These are phyloP conservation scores for Poeciliopsis retropinna DNA, from an alignment of 2,113 vertebrate genomes.

Conservation along the genomic window DNA sequence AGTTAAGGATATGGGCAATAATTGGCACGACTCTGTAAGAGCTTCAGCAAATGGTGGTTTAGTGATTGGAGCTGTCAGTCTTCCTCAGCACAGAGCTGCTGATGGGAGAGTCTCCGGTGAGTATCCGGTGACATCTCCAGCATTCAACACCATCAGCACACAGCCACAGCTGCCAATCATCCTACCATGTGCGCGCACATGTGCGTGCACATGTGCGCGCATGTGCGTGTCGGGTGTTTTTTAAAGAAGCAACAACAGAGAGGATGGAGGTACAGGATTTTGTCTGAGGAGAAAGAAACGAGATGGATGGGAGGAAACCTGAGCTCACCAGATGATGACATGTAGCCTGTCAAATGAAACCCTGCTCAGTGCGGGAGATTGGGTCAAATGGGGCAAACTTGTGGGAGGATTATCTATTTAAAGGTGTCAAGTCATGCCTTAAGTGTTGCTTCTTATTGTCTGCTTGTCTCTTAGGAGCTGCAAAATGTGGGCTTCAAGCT, in stretches of 20 bases:
- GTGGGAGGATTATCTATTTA: not conserved
- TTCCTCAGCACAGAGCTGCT: conserved; percentile 20
- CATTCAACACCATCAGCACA: conserved; percentile 38
- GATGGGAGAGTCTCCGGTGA: conserved; percentile 25
- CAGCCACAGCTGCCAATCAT: conserved; percentile 43
- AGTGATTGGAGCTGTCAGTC: conserved; percentile 48
- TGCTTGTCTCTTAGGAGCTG: not conserved
- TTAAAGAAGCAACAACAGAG: not conserved
- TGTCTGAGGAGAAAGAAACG: conserved; percentile 16
- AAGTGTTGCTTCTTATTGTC: conserved; percentile 6
- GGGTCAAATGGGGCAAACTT: conserved; percentile 16
- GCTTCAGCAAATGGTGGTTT: conserved; percentile 27
- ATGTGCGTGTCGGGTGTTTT: conserved; percentile 5
- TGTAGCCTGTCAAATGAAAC: conserved; percentile 36
- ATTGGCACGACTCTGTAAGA: conserved; percentile 42
- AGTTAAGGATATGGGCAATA: conserved; percentile 27
- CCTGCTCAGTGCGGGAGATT: conserved; percentile 12
- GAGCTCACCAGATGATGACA: conserved; percentile 28
- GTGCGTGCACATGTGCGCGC: not conserved
- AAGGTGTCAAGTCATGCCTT: not conserved
- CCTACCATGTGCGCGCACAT: not conserved
- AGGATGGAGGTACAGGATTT: not conserved
- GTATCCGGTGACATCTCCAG: conserved; percentile 59
- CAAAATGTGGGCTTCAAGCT: conserved; percentile 2
- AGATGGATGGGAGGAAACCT: conserved; percentile 8